Percentiles rank a stretch among this genome's conserved stretches.
Evolutionary conservation across 53 echinoderm and acorn worm genomes (phyloP).

Genomic region (Actinopyga echinites): DNA sequence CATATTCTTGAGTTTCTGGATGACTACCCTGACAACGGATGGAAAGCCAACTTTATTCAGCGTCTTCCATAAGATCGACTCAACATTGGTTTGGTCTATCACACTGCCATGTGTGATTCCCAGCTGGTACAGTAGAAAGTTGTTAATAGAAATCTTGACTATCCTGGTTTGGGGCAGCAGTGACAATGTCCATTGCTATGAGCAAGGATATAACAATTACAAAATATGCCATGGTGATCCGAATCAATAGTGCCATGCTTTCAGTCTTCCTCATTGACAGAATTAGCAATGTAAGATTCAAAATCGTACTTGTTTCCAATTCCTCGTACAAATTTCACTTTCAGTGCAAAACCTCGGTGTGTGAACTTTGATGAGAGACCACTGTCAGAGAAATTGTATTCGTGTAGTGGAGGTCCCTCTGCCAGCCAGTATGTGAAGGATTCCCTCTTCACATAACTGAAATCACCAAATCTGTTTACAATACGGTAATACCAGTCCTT

Average conservation of each 20-base stretch:
- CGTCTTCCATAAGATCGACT: background rate
- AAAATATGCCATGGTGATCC: background rate
- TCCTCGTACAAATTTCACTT: background rate
- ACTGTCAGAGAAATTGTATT: background rate
- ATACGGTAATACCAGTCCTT: conserved; percentile 7
- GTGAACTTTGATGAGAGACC: background rate
- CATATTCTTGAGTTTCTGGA: conserved; percentile 27
- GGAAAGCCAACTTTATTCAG: background rate
- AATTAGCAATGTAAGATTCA: background rate
- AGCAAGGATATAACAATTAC: background rate
- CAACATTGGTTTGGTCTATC: background rate
- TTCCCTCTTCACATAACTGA: background rate
- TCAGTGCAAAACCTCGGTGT: conserved; percentile 7
- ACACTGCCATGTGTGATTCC: background rate
- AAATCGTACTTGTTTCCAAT: conserved; percentile 12
- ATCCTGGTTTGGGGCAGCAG: background rate
- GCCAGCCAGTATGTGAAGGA: background rate
- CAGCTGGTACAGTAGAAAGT: background rate
- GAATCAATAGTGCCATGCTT: background rate
- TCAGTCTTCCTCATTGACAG: background rate
- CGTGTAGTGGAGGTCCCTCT: background rate
- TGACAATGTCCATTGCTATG: background rate
- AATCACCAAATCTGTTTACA: conserved; percentile 27
- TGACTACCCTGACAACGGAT: background rate
- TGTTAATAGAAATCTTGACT: background rate